These are phyloP conservation scores for Geotrupes spiniger DNA, from an alignment of 2,888 invertebrate genomes.

Conservation along the genomic window DNA sequence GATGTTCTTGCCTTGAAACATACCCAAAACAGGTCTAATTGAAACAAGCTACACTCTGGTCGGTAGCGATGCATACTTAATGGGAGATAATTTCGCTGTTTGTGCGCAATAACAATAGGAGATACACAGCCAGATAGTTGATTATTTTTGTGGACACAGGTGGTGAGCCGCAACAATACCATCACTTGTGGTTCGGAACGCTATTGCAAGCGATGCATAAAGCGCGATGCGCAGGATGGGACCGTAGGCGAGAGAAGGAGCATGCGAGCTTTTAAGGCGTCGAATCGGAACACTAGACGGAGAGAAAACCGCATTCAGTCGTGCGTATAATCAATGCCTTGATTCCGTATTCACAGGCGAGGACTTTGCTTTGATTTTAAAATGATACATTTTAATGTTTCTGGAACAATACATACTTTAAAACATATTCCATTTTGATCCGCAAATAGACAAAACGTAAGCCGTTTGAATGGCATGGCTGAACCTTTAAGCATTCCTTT, in stretches of 20 bases:
- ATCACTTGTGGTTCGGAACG: conserved; percentile 2
- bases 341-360: conserved; percentile 41
- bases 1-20: no score
- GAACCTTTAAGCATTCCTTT: conserved; percentile 8
- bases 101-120: conserved; percentile 1
- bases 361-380: conserved; percentile 41
- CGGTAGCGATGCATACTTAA: not conserved
- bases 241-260: conserved; percentile 3
- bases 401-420: conserved; percentile 39
- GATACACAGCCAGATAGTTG: conserved; percentile 2
- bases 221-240: not conserved
- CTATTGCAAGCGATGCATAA: conserved; percentile 1
- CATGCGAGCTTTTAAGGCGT: not conserved
- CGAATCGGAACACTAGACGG: not conserved
- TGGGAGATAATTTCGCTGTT: conserved; percentile 3
- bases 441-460: conserved; percentile 19
- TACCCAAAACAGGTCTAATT: no score
- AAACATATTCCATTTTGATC: conserved; percentile 37
- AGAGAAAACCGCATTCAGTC: conserved; percentile 39
- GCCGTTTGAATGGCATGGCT: conserved; percentile 8
- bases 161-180: conserved; percentile 7
- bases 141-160: conserved; percentile 8
- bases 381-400: conserved; percentile 46
- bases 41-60: no score
- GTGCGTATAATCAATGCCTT: conserved; percentile 46